phyloP scores from a whole-genome alignment of 2,113 vertebrate genomes.

The Nycticryphes semicollaris region DNA sequence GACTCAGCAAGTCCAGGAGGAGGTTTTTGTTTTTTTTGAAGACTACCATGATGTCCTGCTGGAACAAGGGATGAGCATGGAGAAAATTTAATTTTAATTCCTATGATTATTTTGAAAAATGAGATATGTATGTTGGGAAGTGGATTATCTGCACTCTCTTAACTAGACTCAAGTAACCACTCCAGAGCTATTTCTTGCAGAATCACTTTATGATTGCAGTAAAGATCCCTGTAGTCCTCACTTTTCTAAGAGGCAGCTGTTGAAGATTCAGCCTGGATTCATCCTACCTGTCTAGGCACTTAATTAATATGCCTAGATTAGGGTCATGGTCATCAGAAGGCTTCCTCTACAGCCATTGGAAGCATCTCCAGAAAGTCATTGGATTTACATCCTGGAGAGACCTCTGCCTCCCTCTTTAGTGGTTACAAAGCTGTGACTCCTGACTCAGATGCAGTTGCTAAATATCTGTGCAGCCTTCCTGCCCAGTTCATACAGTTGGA shows the following conservation, averaged over 20 bases:
- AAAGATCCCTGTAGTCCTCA: background rate
- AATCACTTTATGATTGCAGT: background rate
- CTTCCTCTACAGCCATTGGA: background rate
- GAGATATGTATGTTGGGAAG: background rate
- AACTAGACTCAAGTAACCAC: background rate
- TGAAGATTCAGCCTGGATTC: background rate
- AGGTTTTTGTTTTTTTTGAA: background rate
- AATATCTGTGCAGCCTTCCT: background rate
- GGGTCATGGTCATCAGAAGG: background rate
- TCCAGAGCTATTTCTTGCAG: background rate
- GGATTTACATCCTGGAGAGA: background rate
- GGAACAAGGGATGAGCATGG: background rate
- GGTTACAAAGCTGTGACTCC: background rate
- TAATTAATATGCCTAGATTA: background rate
- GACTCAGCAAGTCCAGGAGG: background rate
- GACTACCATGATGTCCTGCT: background rate
- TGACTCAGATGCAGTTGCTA: background rate
- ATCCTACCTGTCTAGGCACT: background rate
- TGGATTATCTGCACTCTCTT: background rate
- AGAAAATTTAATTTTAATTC: background rate
- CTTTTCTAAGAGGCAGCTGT: background rate
- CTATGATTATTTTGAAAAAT: background rate
- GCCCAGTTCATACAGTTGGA: background rate
- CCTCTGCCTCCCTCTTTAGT: background rate
- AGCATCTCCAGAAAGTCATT: background rate